Percentiles rank a stretch among this genome's conserved stretches.
Conservation (phyloP, 1,140 invertebrate genomes). For the Helicoverpa zea region DNA sequence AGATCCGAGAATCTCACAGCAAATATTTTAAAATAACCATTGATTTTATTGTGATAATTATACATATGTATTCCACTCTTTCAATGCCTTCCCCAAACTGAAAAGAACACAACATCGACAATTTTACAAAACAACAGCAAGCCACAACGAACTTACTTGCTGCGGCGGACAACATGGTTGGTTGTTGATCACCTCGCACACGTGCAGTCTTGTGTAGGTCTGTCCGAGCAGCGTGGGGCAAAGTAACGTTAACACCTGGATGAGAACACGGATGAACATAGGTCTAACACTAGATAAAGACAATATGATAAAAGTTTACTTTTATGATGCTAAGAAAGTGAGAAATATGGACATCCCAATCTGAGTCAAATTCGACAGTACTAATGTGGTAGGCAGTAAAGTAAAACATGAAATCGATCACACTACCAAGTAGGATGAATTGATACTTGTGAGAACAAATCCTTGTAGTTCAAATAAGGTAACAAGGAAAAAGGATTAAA, state of each 20-base stretch:
- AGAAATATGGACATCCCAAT: too few relatives aligned
- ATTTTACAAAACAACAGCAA: slow-evolving; percentile 19
- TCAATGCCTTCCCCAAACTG: slow-evolving; percentile 40
- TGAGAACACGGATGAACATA: slow-evolving; percentile 22
- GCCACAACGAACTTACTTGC: slow-evolving; percentile 88
- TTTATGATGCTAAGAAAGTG: neutral
- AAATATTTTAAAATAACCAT: too few relatives aligned
- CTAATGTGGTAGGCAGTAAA: too few relatives aligned
- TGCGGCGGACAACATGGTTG: slow-evolving; percentile 93
- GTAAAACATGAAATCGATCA: too few relatives aligned
- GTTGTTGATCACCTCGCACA: slow-evolving; percentile 94
- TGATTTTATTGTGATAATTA: neutral
- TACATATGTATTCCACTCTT: neutral
- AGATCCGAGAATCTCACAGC: too few relatives aligned
- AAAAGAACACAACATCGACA: slow-evolving; percentile 44
- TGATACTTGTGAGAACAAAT: too few relatives aligned
- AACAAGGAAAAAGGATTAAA: too few relatives aligned
- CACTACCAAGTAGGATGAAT: too few relatives aligned
- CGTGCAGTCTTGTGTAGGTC: slow-evolving; percentile 96
- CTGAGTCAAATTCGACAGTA: too few relatives aligned
- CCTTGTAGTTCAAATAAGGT: too few relatives aligned
- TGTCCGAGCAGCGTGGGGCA: slow-evolving; percentile 87
- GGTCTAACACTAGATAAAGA: neutral
- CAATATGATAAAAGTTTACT: slow-evolving; percentile 33
- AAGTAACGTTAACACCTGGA: slow-evolving; percentile 76